A percentile compares a stretch with the other conserved stretches of the same genome.
Conservation (phyloP, 2,797 vertebrate species). For the Trichosurus vulpecula region DNA sequence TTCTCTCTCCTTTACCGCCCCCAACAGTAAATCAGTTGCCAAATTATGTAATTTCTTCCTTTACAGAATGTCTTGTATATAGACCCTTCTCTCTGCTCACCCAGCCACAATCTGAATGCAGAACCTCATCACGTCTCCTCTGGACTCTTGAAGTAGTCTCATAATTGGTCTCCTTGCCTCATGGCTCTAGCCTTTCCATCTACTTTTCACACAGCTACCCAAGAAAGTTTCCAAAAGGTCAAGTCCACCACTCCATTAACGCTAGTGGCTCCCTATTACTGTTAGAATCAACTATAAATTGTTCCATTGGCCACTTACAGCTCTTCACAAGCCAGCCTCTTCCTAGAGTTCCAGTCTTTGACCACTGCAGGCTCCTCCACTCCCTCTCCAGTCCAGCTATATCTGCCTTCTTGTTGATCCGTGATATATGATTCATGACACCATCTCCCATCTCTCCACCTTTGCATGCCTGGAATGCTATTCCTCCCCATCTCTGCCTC, state of each 20-base stretch:
- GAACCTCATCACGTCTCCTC: too few relatives aligned
- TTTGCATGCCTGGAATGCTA: neutral
- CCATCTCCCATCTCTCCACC: neutral
- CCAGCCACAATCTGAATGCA: neutral
- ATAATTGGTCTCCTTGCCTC: neutral
- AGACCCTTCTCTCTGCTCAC: neutral
- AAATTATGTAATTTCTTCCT: neutral
- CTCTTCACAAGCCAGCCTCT: too few relatives aligned
- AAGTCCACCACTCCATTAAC: neutral
- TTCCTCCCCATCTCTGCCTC: neutral
- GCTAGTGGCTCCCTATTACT: neutral
- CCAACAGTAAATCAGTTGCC: neutral
- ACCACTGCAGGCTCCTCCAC: neutral
- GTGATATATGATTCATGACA: neutral
- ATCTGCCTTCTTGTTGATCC: neutral
- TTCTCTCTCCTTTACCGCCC: neutral
- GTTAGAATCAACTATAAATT: too few relatives aligned
- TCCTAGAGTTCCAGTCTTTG: too few relatives aligned
- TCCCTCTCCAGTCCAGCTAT: neutral
- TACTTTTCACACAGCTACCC: neutral
- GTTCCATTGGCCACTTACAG: too few relatives aligned
- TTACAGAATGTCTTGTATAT: neutral
- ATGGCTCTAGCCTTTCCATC: neutral
- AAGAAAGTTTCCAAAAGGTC: neutral
- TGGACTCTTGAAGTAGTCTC: neutral